These are phyloP conservation scores for Emmelina monodactyla DNA, from an alignment of 2,888 invertebrate genomes.

Conservation along the genomic window DNA sequence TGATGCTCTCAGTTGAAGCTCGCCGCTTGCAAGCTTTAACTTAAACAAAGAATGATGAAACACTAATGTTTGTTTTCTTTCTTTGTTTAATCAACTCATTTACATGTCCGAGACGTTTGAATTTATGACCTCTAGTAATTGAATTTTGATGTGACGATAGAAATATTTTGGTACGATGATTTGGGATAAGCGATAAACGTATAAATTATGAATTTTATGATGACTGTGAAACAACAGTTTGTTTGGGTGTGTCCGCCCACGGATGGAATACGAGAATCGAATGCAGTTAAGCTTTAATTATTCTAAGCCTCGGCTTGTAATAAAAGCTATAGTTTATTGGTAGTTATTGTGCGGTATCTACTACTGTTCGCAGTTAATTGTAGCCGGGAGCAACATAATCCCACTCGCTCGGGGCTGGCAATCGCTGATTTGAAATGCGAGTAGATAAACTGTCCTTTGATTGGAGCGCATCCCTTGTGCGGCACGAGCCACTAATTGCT, in stretches of 20 bases:
- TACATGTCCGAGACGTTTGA: constrained; percentile 38
- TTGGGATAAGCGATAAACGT: constrained; percentile 28
- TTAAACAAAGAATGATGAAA: constrained; percentile 57
- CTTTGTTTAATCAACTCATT: constrained; percentile 59
- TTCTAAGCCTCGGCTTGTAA: constrained; percentile 18
- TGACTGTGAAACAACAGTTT: constrained; percentile 5
- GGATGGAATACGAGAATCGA: not conserved
- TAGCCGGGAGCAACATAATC: constrained; percentile 28
- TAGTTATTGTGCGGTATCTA: constrained; percentile 21
- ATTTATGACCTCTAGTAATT: constrained; percentile 43
- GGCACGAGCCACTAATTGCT: not conserved
- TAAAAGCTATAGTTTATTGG: constrained; percentile 13
- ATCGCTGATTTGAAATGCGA: constrained; percentile 36
- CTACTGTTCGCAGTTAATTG: constrained; percentile 36
- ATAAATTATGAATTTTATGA: constrained; percentile 19
- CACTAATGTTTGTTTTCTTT: constrained; percentile 52
- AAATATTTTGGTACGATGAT: constrained; percentile 31
- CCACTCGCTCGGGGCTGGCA: constrained; percentile 19
- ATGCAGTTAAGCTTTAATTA: not conserved
- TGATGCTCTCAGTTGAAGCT: constrained; percentile 36
- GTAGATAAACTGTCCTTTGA: constrained; percentile 49
- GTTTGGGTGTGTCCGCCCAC: not conserved
- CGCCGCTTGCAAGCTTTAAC: constrained; percentile 35
- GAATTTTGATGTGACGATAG: constrained; percentile 38
- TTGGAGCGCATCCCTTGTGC: constrained; percentile 30